Base-by-base conservation (phyloP, 2,888 invertebrate genomes). In the Tipula unca region DNA sequence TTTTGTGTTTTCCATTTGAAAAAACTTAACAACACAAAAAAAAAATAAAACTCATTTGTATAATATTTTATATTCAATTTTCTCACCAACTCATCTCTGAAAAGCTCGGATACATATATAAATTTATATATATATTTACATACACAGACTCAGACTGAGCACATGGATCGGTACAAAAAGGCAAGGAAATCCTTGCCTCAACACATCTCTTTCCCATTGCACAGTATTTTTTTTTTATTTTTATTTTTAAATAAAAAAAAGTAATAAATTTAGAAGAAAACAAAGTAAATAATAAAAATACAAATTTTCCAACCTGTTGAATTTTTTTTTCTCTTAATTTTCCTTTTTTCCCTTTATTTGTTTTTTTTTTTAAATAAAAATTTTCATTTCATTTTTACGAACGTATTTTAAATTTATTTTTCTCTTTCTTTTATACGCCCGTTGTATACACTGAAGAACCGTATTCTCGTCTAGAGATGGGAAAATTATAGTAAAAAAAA, bases 301-400 rank as follows among this genome's bases (percentile, higher is more conserved):
- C 69, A 69, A 69, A 69, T 69, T 69, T 69, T 69, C 69, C 69
- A 69, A 69, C 69, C 69, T 69, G 69, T 69, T 69, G 69, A 69
- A 10, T 69, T 69, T 69, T 48, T 48, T 48, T 69, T 69, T 10
- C 69, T 69, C 69, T 69, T 69, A 69, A 69, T 69, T 69, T 69
- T 69, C n/a, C 69, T 17, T 54, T 54, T 54, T 54, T 10, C 25
- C 10, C 10, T 69, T 69, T 69, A 25, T 69, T 48, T n/a, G n/a
- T n/a, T n/a, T n/a, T n/a, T n/a, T n/a, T 69, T 69, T 25, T 69
- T 69, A 25, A 69, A 69, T 69, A 69, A n/a, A n/a, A 69, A 69
- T 69, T 69, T 69, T 69, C 69, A 69, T 69, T 69, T 69, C n/a
- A 69, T 25, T 25, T 69, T 69, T 69, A 25, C 69, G 69, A 69